phyloP scores from a whole-genome alignment of 2,113 vertebrate species.

The Morone chrysops region DNA sequence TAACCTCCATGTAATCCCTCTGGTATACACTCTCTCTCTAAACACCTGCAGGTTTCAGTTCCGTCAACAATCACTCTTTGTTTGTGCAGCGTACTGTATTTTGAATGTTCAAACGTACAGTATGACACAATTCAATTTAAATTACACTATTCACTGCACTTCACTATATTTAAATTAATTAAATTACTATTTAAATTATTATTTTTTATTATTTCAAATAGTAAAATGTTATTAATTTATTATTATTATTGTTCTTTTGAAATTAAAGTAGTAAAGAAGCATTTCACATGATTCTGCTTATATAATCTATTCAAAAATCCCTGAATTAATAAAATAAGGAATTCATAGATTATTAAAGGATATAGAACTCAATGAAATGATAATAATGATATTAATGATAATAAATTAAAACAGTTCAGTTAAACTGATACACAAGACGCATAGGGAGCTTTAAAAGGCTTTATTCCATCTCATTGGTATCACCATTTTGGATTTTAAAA shows the following conservation, averaged over 20 bases:
- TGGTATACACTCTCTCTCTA: constrained; percentile 48
- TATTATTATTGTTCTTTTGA: no score
- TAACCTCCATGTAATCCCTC: constrained; percentile 72
- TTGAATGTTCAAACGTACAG: background rate
- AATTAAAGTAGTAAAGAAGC: no score
- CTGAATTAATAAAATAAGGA: background rate
- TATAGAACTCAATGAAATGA: background rate
- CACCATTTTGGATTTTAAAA: background rate
- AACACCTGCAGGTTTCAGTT: constrained; percentile 67
- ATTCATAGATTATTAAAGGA: background rate
- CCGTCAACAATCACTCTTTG: constrained; percentile 38
- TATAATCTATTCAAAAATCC: background rate
- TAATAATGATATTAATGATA: background rate
- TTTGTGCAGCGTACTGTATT: background rate
- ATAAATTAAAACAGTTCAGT: background rate
- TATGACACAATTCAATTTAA: background rate
- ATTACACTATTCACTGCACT: no score
- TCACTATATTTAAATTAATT: no score
- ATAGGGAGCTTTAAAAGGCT: background rate
- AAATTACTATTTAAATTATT: no score
- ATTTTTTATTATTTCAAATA: no score
- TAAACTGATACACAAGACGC: background rate
- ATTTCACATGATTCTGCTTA: no score
- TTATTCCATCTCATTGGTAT: background rate
- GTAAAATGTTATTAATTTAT: no score